Conservation (phyloP, 2,113 vertebrate species). For the Vidua macroura region DNA sequence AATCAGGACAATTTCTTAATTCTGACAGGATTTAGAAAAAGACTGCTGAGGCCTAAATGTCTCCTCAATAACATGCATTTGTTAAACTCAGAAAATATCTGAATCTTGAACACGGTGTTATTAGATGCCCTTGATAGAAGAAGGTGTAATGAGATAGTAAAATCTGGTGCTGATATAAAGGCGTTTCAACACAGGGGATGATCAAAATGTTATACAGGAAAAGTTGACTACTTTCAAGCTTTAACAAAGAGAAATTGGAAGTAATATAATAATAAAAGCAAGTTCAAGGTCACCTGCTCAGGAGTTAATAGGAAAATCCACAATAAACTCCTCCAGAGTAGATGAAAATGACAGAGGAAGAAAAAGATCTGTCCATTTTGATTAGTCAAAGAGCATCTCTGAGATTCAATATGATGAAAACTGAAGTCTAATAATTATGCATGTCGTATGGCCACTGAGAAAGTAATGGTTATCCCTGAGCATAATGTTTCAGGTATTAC, state of each 20-base stretch:
- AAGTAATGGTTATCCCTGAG: neutral
- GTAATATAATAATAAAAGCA: neutral
- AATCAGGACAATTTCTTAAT: neutral
- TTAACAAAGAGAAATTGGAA: neutral
- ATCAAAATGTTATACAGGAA: neutral
- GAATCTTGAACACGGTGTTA: neutral
- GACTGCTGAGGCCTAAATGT: neutral
- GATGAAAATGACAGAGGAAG: neutral
- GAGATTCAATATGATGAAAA: neutral
- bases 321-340: neutral
- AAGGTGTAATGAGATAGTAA: neutral
- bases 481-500: neutral
- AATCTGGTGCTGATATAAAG: neutral
- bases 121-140: neutral
- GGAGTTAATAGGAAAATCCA: neutral
- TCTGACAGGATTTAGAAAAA: neutral
- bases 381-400: neutral
- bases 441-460: neutral
- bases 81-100: neutral
- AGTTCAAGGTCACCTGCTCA: neutral
- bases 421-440: neutral
- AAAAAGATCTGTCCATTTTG: neutral
- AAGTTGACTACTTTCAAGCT: neutral
- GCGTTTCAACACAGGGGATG: neutral
- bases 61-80: neutral